Conservation (phyloP, 2,888 invertebrate species). For the Gymnocheta viridis region DNA sequence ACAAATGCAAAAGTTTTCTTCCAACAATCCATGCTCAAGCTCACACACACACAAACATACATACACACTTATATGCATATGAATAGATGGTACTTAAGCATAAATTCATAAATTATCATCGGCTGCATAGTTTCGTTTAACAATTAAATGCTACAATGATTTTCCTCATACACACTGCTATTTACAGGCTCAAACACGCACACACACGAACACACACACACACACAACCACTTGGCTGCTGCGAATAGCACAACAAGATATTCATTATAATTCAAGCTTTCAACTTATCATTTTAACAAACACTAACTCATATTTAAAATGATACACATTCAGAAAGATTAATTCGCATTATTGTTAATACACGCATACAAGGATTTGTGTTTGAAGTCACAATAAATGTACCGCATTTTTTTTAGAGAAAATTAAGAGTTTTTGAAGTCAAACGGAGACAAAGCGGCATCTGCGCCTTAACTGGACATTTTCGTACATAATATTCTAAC, state of each 20-base stretch:
- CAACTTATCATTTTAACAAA: conserved; percentile 12
- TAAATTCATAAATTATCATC: background rate
- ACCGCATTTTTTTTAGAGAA: background rate
- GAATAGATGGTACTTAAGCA: background rate
- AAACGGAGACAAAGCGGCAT: too few species aligned
- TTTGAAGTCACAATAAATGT: background rate
- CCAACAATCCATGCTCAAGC: conserved; percentile 8
- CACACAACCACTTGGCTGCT: too few species aligned
- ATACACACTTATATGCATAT: background rate
- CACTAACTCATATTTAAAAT: background rate
- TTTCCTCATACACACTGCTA: conserved; percentile 4
- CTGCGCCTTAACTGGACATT: too few species aligned
- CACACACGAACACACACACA: background rate
- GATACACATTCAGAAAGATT: background rate
- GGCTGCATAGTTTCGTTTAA: conserved; percentile 35
- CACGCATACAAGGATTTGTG: background rate
- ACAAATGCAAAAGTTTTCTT: conserved; percentile 20
- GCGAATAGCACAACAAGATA: conserved; percentile 9
- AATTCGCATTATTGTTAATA: background rate
- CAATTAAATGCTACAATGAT: conserved; percentile 60
- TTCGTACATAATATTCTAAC: too few species aligned
- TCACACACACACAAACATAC: background rate
- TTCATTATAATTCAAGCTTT: conserved; percentile 31
- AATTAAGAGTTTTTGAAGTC: background rate
- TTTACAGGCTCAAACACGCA: background rate